Evolutionary conservation across 2,888 invertebrate genomes (phyloP).

Genomic region (Tigriopus californicus): DNA sequence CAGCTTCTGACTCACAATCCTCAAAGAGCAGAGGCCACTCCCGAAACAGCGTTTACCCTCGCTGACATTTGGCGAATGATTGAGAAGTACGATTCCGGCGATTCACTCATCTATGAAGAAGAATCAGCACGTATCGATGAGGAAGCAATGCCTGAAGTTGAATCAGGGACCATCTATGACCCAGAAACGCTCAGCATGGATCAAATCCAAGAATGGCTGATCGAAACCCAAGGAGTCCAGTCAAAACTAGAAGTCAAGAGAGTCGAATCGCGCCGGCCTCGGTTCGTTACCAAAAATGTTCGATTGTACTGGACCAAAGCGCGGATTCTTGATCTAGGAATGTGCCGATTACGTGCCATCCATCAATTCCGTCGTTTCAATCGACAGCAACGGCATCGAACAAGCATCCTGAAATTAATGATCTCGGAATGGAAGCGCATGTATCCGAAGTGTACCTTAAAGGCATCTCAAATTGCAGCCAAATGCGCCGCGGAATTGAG

Average conservation of each 20-base stretch:
- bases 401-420: background rate
- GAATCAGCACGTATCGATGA: background rate
- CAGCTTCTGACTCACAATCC: background rate
- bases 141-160: background rate
- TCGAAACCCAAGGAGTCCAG: background rate
- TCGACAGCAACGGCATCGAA: background rate
- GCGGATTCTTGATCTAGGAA: background rate
- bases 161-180: background rate
- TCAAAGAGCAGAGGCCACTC: background rate
- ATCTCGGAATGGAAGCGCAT: background rate
- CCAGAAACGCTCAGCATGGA: background rate
- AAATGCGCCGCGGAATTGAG: background rate
- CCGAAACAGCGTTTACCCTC: background rate
- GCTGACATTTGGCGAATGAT: background rate
- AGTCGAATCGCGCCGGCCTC: background rate
- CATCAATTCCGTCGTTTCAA: background rate
- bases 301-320: slow-evolving; percentile 4
- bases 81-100: background rate
- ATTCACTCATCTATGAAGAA: background rate
- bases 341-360: background rate
- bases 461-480: background rate
- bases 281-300: slow-evolving; percentile 1
- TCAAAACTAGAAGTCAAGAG: background rate
- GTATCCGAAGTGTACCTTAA: background rate
- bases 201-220: background rate